Conservation (phyloP, 2,888 invertebrate species). For the Pimpla rufipes region DNA sequence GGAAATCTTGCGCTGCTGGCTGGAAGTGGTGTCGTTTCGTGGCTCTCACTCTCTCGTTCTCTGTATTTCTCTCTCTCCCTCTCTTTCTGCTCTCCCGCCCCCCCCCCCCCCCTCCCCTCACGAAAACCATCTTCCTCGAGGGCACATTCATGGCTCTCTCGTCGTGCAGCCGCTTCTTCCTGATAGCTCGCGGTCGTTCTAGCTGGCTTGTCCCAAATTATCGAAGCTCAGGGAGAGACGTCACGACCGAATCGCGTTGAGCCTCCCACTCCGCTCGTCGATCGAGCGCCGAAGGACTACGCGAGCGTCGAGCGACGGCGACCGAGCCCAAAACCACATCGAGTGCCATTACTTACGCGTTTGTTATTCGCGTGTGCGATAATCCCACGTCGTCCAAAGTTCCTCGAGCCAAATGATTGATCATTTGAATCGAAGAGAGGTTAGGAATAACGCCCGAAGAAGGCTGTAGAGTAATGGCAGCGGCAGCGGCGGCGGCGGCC, state of each 20-base stretch:
- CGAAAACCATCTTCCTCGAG: slow-evolving; percentile 13
- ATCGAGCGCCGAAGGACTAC: neutral
- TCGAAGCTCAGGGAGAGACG: slow-evolving; percentile 13
- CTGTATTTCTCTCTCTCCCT: slow-evolving; percentile 1
- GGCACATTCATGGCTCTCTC: slow-evolving; percentile 5
- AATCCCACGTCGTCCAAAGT: slow-evolving; percentile 40
- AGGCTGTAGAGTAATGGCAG: slow-evolving; percentile 44
- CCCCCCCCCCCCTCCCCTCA: neutral
- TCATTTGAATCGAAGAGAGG: slow-evolving; percentile 50
- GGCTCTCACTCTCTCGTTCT: slow-evolving; percentile 19
- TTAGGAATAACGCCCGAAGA: slow-evolving; percentile 10
- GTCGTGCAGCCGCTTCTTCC: slow-evolving; percentile 23
- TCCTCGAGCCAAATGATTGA: slow-evolving; percentile 53
- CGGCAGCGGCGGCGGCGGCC: slow-evolving; percentile 1
- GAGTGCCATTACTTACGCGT: neutral
- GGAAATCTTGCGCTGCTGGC: slow-evolving; percentile 45
- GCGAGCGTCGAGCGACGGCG: neutral
- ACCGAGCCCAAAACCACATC: slow-evolving; percentile 10
- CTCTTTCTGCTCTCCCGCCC: neutral
- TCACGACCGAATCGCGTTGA: neutral
- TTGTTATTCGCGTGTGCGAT: neutral
- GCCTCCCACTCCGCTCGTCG: neutral
- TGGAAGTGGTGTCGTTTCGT: slow-evolving; percentile 50
- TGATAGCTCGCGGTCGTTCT: slow-evolving; percentile 13
- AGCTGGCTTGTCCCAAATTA: slow-evolving; percentile 30